Evolutionary conservation across 2,888 invertebrate species (phyloP).

Genomic region (Harpagoxenus sublaevis): DNA sequence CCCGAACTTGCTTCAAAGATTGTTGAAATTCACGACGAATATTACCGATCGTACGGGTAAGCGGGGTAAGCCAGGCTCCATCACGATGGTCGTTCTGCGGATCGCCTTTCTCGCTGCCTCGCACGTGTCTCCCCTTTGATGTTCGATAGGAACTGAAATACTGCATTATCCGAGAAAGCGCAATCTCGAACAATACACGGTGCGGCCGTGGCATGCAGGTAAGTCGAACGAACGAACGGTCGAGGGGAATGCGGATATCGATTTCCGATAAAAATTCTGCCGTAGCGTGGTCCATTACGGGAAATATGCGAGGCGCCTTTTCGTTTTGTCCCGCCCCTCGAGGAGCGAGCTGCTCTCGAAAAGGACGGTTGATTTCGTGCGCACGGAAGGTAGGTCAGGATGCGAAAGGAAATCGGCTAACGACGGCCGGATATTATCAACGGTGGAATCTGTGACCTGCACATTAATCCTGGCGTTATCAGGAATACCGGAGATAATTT

Average conservation of each 20-base stretch:
- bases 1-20: background rate
- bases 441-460: conserved; percentile 5
- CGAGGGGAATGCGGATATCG: conserved; percentile 62
- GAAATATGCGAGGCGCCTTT: conserved; percentile 41
- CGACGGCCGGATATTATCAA: conserved; percentile 36
- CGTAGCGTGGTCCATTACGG: conserved; percentile 46
- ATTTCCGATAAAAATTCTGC: conserved; percentile 65
- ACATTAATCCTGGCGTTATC: conserved; percentile 14
- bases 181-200: conserved; percentile 31
- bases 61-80: background rate
- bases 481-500: conserved; percentile 1
- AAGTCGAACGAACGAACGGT: conserved; percentile 40
- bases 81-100: background rate
- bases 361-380: conserved; percentile 32
- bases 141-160: conserved; percentile 26
- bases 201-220: conserved; percentile 28
- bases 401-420: conserved; percentile 43
- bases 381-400: conserved; percentile 49
- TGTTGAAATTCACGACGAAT: conserved; percentile 29
- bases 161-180: conserved; percentile 52
- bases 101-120: background rate
- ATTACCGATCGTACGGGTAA: conserved; percentile 14
- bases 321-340: conserved; percentile 34
- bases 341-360: conserved; percentile 33
- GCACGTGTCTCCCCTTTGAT: conserved; percentile 30